Base-by-base conservation (phyloP, 2,797 vertebrate species). In the Epinephelus coioides region DNA sequence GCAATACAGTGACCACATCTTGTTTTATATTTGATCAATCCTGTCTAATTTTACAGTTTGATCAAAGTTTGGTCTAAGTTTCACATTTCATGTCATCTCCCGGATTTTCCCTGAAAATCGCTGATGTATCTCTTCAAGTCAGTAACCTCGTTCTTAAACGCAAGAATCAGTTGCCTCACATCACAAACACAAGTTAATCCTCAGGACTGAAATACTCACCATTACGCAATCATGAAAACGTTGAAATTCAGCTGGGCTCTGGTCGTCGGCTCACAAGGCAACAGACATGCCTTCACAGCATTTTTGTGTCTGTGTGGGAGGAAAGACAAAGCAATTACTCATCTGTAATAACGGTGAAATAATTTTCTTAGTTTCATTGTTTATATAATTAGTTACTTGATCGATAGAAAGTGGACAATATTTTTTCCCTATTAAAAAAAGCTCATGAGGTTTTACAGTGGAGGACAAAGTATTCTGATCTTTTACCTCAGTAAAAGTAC, bases 181-280 rank as follows among this genome's bases (percentile, higher is more conserved):
- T 67, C 43, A 64, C 17, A 19, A 44, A 30, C 18, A 38, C 12
- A 61, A 34, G 40, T 30, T 21, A 2, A 55, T 63, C 40, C 69
- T 18, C 27, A 65, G 14, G 15, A 40, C 17, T 47, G 2, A 69
- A 77, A 75, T 57, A 86, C 88, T 91, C 81, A 92, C 91, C 84
- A 88, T 86, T 75, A 83, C 88, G 82, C 57, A 51, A 54, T 17
- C 23, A 64, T 17, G 60, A n/a, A 34, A 73, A 43, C 46, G 50
- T 57, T 30, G 73, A 59, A 70, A 71, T 40, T 59, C 54, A 19
- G 23, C 54, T 54, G n/a, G 76, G 49, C 46, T 53, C 40, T 15
- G n/a, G 34, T 4, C 49, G 15, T 12, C 2, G 47, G 34, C 44
- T 84, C 60, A 70, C 21, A 54, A 83, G 64, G 34, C 30, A 72